Evolutionary conservation across 1,140 invertebrate genomes (phyloP).

Genomic region (Oryctes rhinoceros): DNA sequence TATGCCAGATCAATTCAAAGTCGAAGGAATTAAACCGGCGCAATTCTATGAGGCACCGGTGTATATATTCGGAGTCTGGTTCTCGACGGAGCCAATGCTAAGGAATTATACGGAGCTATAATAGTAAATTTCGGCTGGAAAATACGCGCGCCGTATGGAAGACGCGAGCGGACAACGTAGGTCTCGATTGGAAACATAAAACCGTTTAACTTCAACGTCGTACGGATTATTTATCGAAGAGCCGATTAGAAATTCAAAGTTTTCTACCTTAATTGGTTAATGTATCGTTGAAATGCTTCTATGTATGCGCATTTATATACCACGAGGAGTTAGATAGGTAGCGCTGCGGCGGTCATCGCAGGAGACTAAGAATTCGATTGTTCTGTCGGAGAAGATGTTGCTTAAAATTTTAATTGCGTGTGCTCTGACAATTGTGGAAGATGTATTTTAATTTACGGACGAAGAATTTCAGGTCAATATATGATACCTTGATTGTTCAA

Average conservation of each 20-base stretch:
- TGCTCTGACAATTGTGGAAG: too few species aligned
- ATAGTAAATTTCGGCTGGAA: slow-evolving; percentile 29
- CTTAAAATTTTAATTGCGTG: background rate
- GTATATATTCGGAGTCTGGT: background rate
- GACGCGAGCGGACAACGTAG: background rate
- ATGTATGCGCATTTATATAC: background rate
- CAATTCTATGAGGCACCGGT: background rate
- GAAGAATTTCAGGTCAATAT: too few species aligned
- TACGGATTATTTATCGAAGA: background rate
- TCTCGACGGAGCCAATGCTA: background rate
- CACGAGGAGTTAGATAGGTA: background rate
- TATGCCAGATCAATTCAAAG: too few species aligned
- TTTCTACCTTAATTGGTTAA: background rate
- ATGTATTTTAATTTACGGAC: too few species aligned
- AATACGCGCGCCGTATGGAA: background rate
- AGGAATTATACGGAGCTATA: slow-evolving; percentile 34
- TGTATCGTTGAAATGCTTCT: background rate
- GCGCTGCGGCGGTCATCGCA: background rate
- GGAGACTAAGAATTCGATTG: background rate
- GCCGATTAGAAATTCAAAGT: background rate
- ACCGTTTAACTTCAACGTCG: background rate
- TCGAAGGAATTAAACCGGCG: too few species aligned
- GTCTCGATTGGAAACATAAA: background rate
- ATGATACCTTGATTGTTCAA: too few species aligned
- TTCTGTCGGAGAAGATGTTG: background rate